A percentile compares a stretch with the other conserved stretches of the same genome.
Conservation (phyloP, 2,888 invertebrate species). For the Coecobrya sp. region DNA sequence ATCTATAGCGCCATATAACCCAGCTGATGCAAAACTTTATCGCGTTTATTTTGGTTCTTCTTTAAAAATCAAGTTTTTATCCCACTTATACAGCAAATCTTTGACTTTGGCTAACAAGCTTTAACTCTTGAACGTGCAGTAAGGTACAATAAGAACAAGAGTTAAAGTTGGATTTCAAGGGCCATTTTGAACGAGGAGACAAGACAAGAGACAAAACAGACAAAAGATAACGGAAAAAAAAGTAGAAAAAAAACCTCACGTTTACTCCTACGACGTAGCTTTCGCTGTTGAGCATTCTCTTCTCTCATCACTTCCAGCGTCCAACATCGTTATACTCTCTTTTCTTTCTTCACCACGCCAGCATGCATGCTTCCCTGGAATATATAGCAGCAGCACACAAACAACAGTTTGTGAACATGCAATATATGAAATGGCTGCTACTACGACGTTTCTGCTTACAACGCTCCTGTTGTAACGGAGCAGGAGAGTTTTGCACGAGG, state of each 20-base stretch:
- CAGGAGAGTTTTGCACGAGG: neutral
- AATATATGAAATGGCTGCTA: neutral
- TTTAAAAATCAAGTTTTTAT: too few species aligned
- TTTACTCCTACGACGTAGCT: neutral
- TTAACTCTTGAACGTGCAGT: too few species aligned
- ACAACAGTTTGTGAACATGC: conserved; percentile 18
- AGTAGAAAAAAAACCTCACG: neutral
- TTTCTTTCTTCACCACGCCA: neutral
- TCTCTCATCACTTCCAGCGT: conserved; percentile 17
- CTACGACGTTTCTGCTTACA: neutral
- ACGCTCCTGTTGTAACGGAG: neutral
- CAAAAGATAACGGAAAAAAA: neutral
- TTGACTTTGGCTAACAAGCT: too few species aligned
- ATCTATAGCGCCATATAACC: too few species aligned
- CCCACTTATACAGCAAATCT: too few species aligned
- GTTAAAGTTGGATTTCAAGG: conserved; percentile 5
- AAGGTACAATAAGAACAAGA: too few species aligned
- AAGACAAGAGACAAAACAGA: neutral
- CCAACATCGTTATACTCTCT: conserved; percentile 29
- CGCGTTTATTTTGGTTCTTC: too few species aligned
- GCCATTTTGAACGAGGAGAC: conserved; percentile 24
- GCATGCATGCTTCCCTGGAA: neutral
- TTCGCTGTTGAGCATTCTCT: neutral
- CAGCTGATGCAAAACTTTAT: too few species aligned
- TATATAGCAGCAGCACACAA: neutral